phyloP scores from a whole-genome alignment of 2,797 vertebrate species.

The Tokudaia tokunoshimensis region DNA sequence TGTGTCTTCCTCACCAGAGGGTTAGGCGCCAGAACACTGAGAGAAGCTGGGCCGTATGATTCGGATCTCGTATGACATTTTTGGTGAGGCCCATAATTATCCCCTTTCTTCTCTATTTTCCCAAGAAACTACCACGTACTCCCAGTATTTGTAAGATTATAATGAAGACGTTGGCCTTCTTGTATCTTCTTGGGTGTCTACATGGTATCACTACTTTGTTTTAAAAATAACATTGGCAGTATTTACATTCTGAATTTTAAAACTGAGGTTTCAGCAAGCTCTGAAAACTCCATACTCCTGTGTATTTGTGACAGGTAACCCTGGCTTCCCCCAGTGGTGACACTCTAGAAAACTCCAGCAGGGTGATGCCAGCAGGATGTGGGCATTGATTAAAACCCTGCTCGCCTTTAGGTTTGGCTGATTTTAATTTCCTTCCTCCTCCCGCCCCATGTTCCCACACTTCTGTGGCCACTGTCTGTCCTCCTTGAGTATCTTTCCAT shows the following conservation, averaged over 20 bases:
- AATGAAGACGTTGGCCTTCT: not conserved
- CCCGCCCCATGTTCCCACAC: not conserved
- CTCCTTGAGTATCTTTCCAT: not conserved
- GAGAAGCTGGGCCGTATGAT: not conserved
- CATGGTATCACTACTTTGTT: not conserved
- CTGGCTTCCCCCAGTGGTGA: not conserved
- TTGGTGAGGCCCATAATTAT: not conserved
- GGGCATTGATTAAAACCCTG: not conserved
- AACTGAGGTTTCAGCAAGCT: too few species aligned
- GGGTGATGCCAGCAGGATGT: not conserved
- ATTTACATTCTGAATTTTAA: not conserved
- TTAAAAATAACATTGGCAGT: not conserved
- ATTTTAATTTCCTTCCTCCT: not conserved
- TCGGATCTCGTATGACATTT: not conserved
- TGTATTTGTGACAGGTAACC: not conserved
- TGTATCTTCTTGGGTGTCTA: not conserved
- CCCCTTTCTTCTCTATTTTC: slow-evolving; percentile 16
- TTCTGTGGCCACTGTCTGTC: not conserved
- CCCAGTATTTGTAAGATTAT: not conserved
- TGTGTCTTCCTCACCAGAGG: not conserved
- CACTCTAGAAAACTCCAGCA: not conserved
- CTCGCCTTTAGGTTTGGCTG: not conserved
- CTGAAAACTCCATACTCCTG: not conserved
- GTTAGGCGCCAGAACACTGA: not conserved
- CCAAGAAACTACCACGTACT: not conserved